Evolutionary conservation across 2,113 vertebrate genomes (phyloP).

Genomic region (Tragelaphus buxtoni): DNA sequence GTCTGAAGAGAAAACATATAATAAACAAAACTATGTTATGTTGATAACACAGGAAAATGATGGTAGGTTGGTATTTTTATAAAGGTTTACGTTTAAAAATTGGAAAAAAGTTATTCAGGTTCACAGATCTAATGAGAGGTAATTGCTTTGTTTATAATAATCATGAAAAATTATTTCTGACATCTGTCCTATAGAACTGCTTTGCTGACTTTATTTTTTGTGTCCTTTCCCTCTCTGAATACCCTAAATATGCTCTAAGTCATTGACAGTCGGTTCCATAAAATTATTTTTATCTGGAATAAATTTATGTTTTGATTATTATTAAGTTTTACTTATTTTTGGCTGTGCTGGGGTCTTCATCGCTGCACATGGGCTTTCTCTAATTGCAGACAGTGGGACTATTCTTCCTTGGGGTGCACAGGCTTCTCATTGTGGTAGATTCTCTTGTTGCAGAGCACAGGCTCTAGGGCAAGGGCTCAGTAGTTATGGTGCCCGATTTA

Average conservation of each 20-base stretch:
- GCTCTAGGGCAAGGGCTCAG: neutral
- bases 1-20: neutral
- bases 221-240: neutral
- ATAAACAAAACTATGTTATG: neutral
- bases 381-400: neutral
- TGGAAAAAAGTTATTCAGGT: neutral
- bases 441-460: neutral
- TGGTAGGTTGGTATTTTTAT: neutral
- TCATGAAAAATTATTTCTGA: neutral
- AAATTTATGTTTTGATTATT: neutral
- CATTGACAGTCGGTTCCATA: neutral
- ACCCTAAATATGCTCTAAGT: neutral
- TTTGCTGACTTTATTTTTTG: neutral
- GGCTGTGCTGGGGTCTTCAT: neutral
- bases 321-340: neutral
- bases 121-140: neutral
- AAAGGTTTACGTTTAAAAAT: constrained; percentile 8
- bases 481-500: neutral
- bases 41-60: neutral
- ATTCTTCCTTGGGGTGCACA: neutral
- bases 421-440: neutral
- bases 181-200: neutral
- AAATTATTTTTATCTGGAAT: neutral
- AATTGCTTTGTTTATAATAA: neutral
- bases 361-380: neutral